Evolutionary conservation across 2,888 invertebrate genomes (phyloP).

Genomic region (Melikaiella ostensackeni): DNA sequence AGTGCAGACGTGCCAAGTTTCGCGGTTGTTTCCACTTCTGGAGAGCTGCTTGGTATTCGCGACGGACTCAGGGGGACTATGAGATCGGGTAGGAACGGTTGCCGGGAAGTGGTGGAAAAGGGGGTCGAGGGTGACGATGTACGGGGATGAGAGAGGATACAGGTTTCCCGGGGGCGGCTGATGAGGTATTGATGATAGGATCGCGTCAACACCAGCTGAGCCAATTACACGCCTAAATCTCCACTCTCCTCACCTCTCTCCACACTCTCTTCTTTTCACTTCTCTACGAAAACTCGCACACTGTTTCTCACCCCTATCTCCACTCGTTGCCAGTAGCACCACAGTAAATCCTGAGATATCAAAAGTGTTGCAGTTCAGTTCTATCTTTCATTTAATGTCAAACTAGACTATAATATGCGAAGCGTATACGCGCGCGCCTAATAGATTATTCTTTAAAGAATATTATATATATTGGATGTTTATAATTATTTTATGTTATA

Average conservation of each 20-base stretch:
- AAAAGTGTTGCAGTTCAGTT: too few relatives aligned
- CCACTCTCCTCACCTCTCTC: constrained; percentile 63
- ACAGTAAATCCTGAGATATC: too few relatives aligned
- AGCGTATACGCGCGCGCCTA: too few relatives aligned
- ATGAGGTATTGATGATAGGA: constrained; percentile 83
- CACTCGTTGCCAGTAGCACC: not conserved
- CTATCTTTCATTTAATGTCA: too few relatives aligned
- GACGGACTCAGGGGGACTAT: constrained; percentile 43
- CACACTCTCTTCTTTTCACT: constrained; percentile 26
- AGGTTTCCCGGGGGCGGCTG: constrained; percentile 77
- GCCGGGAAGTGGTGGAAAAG: constrained; percentile 41
- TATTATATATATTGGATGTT: too few relatives aligned
- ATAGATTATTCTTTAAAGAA: too few relatives aligned
- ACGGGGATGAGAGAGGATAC: constrained; percentile 63
- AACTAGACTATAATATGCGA: too few relatives aligned
- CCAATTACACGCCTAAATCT: constrained; percentile 80
- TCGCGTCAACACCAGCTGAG: constrained; percentile 82
- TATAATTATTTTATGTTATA: too few relatives aligned
- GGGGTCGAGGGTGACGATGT: constrained; percentile 47
- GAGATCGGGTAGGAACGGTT: constrained; percentile 46
- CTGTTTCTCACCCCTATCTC: constrained; percentile 1
- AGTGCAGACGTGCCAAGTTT: constrained; percentile 43
- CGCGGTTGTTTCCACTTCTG: constrained; percentile 50
- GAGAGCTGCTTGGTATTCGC: constrained; percentile 60
- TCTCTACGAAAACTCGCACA: constrained; percentile 17